Evolutionary conservation across 2,888 invertebrate species (phyloP).

Genomic region (Netelia fuscicornis): DNA sequence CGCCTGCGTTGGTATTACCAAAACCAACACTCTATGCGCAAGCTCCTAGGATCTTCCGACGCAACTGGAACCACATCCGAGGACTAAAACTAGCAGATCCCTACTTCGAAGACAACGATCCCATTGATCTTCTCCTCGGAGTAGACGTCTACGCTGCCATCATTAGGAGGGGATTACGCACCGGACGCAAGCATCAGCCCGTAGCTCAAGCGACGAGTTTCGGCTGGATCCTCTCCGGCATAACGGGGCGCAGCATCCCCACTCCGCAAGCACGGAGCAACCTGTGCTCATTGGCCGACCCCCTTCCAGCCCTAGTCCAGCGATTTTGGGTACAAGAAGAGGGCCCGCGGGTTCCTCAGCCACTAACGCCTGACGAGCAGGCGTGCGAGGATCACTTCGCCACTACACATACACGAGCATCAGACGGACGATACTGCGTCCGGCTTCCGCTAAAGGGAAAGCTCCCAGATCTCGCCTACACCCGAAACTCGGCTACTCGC

Average conservation of each 20-base stretch:
- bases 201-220: not conserved
- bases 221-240: not conserved
- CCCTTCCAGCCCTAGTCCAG: not conserved
- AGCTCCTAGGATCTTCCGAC: not conserved
- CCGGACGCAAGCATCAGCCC: not conserved
- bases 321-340: slow-evolving; percentile 2
- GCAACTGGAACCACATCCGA: not conserved
- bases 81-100: not conserved
- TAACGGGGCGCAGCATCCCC: not conserved
- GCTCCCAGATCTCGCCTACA: slow-evolving; percentile 27
- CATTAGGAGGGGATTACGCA: not conserved
- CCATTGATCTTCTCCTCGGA: not conserved
- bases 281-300: not conserved
- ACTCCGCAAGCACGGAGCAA: too few relatives aligned
- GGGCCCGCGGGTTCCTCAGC: not conserved
- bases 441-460: slow-evolving; percentile 42
- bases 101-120: not conserved
- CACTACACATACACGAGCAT: slow-evolving; percentile 24
- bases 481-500: slow-evolving; percentile 14
- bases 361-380: slow-evolving; percentile 39
- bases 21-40: not conserved
- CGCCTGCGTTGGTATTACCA: slow-evolving; percentile 1
- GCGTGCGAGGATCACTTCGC: slow-evolving; percentile 45
- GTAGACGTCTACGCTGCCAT: not conserved
- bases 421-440: slow-evolving; percentile 53